Conservation (phyloP, 2,888 invertebrate species). For the Nomada ferruginata region DNA sequence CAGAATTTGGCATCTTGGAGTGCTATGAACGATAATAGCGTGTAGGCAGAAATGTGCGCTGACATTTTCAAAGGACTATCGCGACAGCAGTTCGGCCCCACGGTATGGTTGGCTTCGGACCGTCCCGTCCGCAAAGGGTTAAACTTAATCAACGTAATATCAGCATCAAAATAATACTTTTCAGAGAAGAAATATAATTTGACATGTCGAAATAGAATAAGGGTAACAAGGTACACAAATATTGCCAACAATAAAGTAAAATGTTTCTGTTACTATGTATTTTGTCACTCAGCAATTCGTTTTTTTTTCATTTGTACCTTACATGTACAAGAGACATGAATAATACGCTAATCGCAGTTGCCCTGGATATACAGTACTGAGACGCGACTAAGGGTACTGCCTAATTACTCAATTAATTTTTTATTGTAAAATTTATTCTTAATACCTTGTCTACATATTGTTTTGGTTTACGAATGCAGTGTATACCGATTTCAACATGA, state of each 20-base stretch:
- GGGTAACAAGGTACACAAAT: conserved; percentile 19
- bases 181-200: not conserved
- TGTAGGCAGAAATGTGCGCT: no score
- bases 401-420: conserved; percentile 64
- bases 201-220: not conserved
- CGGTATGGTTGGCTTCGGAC: no score
- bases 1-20: no score
- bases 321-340: conserved; percentile 60
- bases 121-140: no score
- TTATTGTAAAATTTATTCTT: conserved; percentile 70
- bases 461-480: conserved; percentile 66
- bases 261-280: conserved; percentile 65
- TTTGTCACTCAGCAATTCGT: conserved; percentile 64
- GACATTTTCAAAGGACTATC: no score
- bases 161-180: no score
- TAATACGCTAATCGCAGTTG: conserved; percentile 56
- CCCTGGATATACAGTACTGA: conserved; percentile 58
- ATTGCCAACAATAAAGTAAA: conserved; percentile 46
- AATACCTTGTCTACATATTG: conserved; percentile 66
- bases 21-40: no score
- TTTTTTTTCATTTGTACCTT: conserved; percentile 61
- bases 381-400: conserved; percentile 58
- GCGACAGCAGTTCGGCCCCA: no score
- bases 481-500: conserved; percentile 57
- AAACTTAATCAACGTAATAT: no score